Conservation (phyloP, 1,140 invertebrate genomes). For the Xylocopa sonorina region DNA sequence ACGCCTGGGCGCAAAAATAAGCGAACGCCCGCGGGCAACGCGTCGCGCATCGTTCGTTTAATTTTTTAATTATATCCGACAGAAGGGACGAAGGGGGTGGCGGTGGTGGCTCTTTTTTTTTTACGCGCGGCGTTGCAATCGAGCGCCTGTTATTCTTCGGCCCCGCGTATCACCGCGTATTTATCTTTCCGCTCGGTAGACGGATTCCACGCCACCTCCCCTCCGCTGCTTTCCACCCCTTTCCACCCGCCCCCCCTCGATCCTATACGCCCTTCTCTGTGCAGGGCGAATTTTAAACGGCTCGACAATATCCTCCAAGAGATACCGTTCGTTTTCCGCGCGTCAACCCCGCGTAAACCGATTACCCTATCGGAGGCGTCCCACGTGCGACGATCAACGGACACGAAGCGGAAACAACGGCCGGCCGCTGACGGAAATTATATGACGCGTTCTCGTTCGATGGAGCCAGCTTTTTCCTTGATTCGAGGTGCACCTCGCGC, state of each 20-base stretch:
- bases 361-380: slow-evolving; percentile 60
- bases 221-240: too few relatives aligned
- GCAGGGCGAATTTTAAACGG: slow-evolving; percentile 59
- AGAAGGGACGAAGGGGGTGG: background rate
- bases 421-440: background rate
- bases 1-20: slow-evolving; percentile 11
- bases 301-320: slow-evolving; percentile 51
- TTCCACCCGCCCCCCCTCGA: too few relatives aligned
- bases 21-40: background rate
- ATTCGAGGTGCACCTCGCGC: background rate
- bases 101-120: too few relatives aligned
- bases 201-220: slow-evolving; percentile 14
- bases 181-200: slow-evolving; percentile 45
- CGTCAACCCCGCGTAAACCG: slow-evolving; percentile 63
- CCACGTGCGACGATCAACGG: slow-evolving; percentile 45
- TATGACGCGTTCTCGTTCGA: too few relatives aligned
- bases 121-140: slow-evolving; percentile 34
- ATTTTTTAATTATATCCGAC: slow-evolving; percentile 41
- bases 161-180: slow-evolving; percentile 48
- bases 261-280: too few relatives aligned
- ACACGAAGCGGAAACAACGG: slow-evolving; percentile 19
- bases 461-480: too few relatives aligned
- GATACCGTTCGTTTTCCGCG: slow-evolving; percentile 55
- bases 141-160: slow-evolving; percentile 46
- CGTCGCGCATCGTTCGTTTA: background rate